A percentile compares a stretch with the other conserved stretches of the same genome.
Conservation (phyloP, 2,888 invertebrate genomes). For the Ceraclea dissimilis region DNA sequence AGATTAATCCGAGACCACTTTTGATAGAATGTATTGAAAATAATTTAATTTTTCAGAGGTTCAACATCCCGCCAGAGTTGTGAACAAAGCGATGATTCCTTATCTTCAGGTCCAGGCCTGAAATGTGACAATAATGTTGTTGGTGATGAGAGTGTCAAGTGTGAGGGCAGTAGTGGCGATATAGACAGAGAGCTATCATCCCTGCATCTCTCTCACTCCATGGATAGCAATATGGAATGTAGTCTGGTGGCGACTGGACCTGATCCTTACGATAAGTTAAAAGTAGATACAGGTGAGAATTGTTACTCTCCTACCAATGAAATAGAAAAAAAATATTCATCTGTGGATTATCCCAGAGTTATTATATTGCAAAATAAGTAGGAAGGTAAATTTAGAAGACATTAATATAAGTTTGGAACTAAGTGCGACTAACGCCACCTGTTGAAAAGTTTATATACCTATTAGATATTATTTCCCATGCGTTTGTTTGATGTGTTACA, state of each 20-base stretch:
- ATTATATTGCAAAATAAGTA: too few relatives aligned
- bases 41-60: background rate
- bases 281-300: constrained; percentile 36
- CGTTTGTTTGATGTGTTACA: too few relatives aligned
- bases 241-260: constrained; percentile 38
- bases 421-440: too few relatives aligned
- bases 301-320: too few relatives aligned
- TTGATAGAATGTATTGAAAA: too few relatives aligned
- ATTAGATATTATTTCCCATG: too few relatives aligned
- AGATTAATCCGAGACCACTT: too few relatives aligned
- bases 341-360: too few relatives aligned
- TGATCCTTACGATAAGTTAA: constrained; percentile 41
- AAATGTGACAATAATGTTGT: constrained; percentile 7
- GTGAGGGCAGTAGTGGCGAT: constrained; percentile 21
- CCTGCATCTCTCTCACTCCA: constrained; percentile 29
- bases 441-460: too few relatives aligned
- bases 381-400: too few relatives aligned
- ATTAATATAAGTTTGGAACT: too few relatives aligned
- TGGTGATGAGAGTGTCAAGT: constrained; percentile 20
- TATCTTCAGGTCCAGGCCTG: constrained; percentile 14
- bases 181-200: constrained; percentile 33
- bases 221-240: constrained; percentile 25
- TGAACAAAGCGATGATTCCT: constrained; percentile 21
- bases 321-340: too few relatives aligned
- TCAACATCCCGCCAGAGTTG: background rate